These are phyloP conservation scores for Brachyopa scutellaris DNA, from an alignment of 2,888 invertebrate genomes.

Conservation along the genomic window DNA sequence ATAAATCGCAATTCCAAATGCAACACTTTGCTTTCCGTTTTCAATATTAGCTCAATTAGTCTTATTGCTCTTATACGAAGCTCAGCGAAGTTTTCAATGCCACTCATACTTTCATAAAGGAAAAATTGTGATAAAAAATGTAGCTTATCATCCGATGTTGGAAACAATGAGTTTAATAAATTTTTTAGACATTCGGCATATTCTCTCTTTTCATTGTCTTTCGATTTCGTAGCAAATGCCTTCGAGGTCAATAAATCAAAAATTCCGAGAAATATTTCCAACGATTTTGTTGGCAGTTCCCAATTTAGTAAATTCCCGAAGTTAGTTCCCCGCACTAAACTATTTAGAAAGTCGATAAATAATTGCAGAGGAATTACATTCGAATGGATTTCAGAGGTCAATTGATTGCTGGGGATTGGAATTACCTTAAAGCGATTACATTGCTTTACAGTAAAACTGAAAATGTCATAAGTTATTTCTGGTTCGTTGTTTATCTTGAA, in stretches of 20 bases:
- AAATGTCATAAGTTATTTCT: conserved; percentile 74
- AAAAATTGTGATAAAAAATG: conserved; percentile 85
- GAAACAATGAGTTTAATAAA: conserved; percentile 82
- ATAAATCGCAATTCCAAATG: conserved; percentile 74
- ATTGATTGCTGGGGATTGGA: conserved; percentile 48
- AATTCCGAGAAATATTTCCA: conserved; percentile 74
- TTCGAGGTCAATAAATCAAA: conserved; percentile 74
- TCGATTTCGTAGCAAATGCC: conserved; percentile 58
- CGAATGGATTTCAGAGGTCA: conserved; percentile 80
- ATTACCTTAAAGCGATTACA: conserved; percentile 74
- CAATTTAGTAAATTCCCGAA: conserved; percentile 78
- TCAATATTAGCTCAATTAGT: conserved; percentile 76
- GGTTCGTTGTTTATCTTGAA: conserved; percentile 73
- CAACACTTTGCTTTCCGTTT: conserved; percentile 49
- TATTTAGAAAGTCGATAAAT: conserved; percentile 83
- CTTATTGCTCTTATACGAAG: conserved; percentile 83
- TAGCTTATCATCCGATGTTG: conserved; percentile 82
- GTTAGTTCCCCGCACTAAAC: conserved; percentile 83
- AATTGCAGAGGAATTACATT: conserved; percentile 84
- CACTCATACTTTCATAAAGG: conserved; percentile 75
- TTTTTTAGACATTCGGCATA: conserved; percentile 79
- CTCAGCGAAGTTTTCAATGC: conserved; percentile 80
- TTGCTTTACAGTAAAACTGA: conserved; percentile 73
- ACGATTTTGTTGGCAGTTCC: conserved; percentile 56
- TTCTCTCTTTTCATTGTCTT: conserved; percentile 72